Evolutionary conservation across 1,140 invertebrate species (phyloP), one percentile per base, ranked within the genome.

Genomic region (Lethrus apterus): DNA sequence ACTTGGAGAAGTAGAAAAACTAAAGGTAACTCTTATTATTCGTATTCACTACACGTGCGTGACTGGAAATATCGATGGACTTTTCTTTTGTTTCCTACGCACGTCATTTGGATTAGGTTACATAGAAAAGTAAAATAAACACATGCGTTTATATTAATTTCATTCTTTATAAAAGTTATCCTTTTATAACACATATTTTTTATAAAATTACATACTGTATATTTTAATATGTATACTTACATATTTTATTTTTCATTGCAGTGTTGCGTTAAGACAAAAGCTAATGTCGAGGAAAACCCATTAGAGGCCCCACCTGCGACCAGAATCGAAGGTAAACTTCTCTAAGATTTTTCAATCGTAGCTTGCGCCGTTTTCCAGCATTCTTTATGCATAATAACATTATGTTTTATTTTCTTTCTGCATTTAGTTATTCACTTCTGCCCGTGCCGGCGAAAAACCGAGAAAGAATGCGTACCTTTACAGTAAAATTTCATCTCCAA

Each of bases 401-500:
- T 54, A 54, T 34, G 14, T 4, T 38, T 33, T 54, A 50, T 48
- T 54, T 57, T 48, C 47, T 44, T 46, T 47, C 5, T 7, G 23
- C 5, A 26, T 26, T 26, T 26, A 26, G 23, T 26, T 26, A 26
- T 26, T 26, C n/a, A 26, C n/a, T 26, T 26, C n/a, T 26, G 23
- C 5, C 5, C 5, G n/a, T 7, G 23, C n/a, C 23, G n/a, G 34
- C 43, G 19, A 44, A 44, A 51, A 50, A 52, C 52, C 48, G 46
- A 32, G 50, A 46, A 57, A 51, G 55, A 59, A 59, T 59, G 55
- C 47, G 36, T 52, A 57, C 49, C 49, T 54, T 52, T 47, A 36
- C 36, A 45, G 49, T 50, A 47, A 58, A 58, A 58, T 58, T 55
- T 57, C 56, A 57, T 57, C 50, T 51, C 31, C 30, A 46, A 55